Evolutionary conservation across 1,140 invertebrate genomes (phyloP).

Genomic region (Dreissena rostriformis): DNA sequence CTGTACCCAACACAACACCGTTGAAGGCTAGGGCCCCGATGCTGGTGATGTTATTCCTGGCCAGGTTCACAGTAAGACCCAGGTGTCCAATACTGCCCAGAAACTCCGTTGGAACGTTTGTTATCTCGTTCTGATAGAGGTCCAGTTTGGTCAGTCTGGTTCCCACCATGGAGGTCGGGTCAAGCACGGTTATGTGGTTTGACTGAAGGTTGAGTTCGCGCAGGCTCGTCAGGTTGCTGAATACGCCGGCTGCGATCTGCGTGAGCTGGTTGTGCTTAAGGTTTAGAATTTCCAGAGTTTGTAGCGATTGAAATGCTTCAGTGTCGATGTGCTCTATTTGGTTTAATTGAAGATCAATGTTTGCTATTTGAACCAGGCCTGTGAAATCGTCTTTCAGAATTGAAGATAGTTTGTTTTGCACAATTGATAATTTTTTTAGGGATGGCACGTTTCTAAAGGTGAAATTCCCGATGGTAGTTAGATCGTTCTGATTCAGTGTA

Average conservation of each 20-base stretch:
- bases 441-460: constrained; percentile 50
- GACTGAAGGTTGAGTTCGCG: constrained; percentile 51
- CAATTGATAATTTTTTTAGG: constrained; percentile 56
- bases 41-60: constrained; percentile 48
- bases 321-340: constrained; percentile 41
- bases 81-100: constrained; percentile 48
- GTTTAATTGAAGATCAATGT: constrained; percentile 62
- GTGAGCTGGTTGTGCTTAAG: constrained; percentile 59
- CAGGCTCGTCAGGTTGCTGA: constrained; percentile 58
- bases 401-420: constrained; percentile 55
- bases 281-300: constrained; percentile 50
- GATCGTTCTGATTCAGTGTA: constrained; percentile 55
- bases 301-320: constrained; percentile 58
- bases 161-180: constrained; percentile 54
- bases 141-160: constrained; percentile 61
- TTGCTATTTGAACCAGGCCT: constrained; percentile 60
- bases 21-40: constrained; percentile 23
- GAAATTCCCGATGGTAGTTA: constrained; percentile 27
- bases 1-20: constrained; percentile 27
- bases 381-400: constrained; percentile 58
- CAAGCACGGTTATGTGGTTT: constrained; percentile 55
- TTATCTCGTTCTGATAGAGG: constrained; percentile 62
- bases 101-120: constrained; percentile 55
- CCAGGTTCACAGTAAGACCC: constrained; percentile 33
- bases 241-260: constrained; percentile 47